These are phyloP conservation scores for Semicossyphus pulcher DNA, from an alignment of 2,113 vertebrate genomes.

Conservation along the genomic window DNA sequence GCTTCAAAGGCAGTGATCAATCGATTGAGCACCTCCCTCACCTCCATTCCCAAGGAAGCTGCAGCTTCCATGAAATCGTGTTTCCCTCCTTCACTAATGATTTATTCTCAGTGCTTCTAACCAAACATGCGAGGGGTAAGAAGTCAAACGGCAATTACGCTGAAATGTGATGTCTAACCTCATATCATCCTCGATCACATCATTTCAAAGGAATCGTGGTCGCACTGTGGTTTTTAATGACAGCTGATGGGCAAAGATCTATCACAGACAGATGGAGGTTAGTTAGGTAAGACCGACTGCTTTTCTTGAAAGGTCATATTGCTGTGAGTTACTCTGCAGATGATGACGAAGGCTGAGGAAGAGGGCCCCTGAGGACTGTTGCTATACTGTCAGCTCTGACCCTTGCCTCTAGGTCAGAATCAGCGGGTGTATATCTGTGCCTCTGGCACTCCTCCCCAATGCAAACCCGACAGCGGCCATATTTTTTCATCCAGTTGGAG, in stretches of 20 bases:
- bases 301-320: constrained; percentile 32
- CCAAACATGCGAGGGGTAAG: constrained; percentile 29
- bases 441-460: constrained; percentile 36
- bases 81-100: constrained; percentile 45
- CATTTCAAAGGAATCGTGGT: constrained; percentile 32
- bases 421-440: constrained; percentile 25
- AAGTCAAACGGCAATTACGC: constrained; percentile 58
- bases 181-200: constrained; percentile 30
- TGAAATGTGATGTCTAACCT: constrained; percentile 17
- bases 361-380: constrained; percentile 22
- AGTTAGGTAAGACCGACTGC: constrained; percentile 16
- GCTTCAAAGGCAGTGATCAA: constrained; percentile 72
- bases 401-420: constrained; percentile 42
- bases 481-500: constrained; percentile 28
- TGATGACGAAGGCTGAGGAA: constrained; percentile 21
- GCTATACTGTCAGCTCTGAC: constrained; percentile 42
- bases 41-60: constrained; percentile 28
- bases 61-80: constrained; percentile 42
- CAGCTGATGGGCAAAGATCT: constrained; percentile 36
- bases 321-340: constrained; percentile 19
- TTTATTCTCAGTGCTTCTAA: constrained; percentile 42
- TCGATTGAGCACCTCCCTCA: constrained; percentile 53
- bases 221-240: constrained; percentile 26
- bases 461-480: constrained; percentile 26
- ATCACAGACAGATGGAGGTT: constrained; percentile 18